Evolutionary conservation across 2,888 invertebrate species (phyloP).

Genomic region (Sarcophaga subvicina): DNA sequence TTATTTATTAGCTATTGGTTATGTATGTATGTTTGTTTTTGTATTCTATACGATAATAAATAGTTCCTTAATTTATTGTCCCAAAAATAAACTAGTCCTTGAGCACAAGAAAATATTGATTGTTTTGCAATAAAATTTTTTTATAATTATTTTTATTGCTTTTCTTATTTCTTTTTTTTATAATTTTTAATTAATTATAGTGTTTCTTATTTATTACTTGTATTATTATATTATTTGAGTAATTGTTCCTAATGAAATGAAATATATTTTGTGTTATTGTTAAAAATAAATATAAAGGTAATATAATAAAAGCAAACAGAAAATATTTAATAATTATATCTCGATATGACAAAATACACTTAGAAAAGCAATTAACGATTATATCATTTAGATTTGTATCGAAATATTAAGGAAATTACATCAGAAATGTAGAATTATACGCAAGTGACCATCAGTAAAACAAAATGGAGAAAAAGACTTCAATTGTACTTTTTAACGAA

Average conservation of each 20-base stretch:
- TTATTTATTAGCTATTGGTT: not conserved
- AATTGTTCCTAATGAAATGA: constrained; percentile 35
- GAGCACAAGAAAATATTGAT: not conserved
- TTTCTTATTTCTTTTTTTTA: not conserved
- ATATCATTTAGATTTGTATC: too few relatives aligned
- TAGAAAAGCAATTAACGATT: not conserved
- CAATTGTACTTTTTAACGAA: too few relatives aligned
- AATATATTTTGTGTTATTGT: constrained; percentile 19
- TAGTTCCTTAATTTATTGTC: constrained; percentile 7
- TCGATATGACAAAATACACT: constrained; percentile 5
- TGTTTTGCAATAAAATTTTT: not conserved
- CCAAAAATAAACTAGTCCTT: not conserved
- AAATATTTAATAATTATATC: not conserved
- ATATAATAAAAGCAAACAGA: not conserved
- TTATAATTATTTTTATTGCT: constrained; percentile 1
- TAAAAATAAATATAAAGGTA: not conserved
- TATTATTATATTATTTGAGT: constrained; percentile 8
- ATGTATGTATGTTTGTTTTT: not conserved
- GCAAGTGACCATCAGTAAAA: too few relatives aligned
- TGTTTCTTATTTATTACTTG: not conserved
- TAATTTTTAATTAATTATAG: not conserved
- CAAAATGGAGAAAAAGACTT: too few relatives aligned
- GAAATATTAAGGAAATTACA: too few relatives aligned
- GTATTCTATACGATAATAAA: not conserved
- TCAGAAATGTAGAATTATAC: too few relatives aligned